Conservation (phyloP, 2,797 vertebrate genomes). For the Phylloscopus collybita region DNA sequence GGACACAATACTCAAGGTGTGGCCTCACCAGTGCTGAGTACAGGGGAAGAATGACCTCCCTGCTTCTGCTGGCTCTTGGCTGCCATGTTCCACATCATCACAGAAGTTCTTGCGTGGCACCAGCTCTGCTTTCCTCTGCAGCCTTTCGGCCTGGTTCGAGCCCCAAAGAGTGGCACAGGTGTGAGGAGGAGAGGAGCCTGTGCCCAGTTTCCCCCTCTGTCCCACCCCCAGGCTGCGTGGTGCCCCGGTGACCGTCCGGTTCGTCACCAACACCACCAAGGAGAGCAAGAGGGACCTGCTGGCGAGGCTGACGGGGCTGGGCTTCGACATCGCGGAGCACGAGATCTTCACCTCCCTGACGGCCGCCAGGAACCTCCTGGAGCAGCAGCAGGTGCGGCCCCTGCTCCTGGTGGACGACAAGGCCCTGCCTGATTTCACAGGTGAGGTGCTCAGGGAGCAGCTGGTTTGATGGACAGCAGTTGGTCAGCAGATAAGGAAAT, state of each 20-base stretch:
- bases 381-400: conserved; percentile 85
- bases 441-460: conserved; percentile 52
- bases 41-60: too few relatives aligned
- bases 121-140: neutral
- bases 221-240: conserved; percentile 80
- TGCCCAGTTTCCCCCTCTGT: neutral
- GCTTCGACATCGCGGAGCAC: conserved; percentile 88
- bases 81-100: too few relatives aligned
- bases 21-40: too few relatives aligned
- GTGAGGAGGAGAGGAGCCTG: neutral
- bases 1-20: too few relatives aligned
- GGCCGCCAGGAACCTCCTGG: conserved; percentile 89
- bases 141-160: too few relatives aligned
- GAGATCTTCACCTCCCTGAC: conserved; percentile 97
- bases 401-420: conserved; percentile 90
- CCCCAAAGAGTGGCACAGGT: accelerated
- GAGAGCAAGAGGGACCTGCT: conserved; percentile 89
- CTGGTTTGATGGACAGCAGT: too few relatives aligned
- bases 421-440: conserved; percentile 90
- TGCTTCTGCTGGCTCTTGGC: too few relatives aligned
- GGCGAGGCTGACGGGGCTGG: conserved; percentile 82
- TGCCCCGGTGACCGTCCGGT: conserved; percentile 83
- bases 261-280: conserved; percentile 97
- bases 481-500: neutral
- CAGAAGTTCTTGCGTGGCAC: too few relatives aligned